Percentiles rank a stretch among this genome's conserved stretches.
Evolutionary conservation across 2,113 vertebrate genomes (phyloP).

Genomic region (Manacus vitellinus): DNA sequence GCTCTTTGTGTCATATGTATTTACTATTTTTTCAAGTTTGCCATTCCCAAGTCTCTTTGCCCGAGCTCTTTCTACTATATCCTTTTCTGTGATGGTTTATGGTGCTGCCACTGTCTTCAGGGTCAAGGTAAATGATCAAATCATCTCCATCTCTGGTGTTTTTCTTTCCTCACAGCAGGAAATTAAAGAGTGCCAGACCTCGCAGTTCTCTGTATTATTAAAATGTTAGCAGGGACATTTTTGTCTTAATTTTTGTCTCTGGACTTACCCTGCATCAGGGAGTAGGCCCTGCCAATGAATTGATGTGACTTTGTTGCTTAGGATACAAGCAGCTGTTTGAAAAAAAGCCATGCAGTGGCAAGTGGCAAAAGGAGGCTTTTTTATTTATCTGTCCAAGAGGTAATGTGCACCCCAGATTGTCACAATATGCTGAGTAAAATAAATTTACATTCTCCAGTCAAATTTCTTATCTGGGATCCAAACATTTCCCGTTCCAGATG

Average conservation of each 20-base stretch:
- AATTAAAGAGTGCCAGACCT: not conserved
- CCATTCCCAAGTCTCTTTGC: not conserved
- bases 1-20: not conserved
- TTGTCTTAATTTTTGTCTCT: not conserved
- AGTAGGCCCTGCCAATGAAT: not conserved
- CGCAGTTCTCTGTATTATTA: accelerated
- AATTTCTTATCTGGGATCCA: not conserved
- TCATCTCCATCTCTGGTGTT: not conserved
- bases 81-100: not conserved
- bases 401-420: not conserved
- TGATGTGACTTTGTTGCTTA: not conserved
- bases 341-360: not conserved
- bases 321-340: not conserved
- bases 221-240: not conserved
- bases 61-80: not conserved
- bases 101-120: not conserved
- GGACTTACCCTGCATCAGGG: not conserved
- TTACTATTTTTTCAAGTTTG: not conserved
- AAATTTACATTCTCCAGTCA: not conserved
- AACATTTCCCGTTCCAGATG: not conserved
- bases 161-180: not conserved
- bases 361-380: not conserved
- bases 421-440: not conserved
- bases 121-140: not conserved
- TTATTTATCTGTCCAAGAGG: not conserved